Base-by-base conservation (phyloP, 2,797 vertebrate genomes). In the Gallinago stenura region DNA sequence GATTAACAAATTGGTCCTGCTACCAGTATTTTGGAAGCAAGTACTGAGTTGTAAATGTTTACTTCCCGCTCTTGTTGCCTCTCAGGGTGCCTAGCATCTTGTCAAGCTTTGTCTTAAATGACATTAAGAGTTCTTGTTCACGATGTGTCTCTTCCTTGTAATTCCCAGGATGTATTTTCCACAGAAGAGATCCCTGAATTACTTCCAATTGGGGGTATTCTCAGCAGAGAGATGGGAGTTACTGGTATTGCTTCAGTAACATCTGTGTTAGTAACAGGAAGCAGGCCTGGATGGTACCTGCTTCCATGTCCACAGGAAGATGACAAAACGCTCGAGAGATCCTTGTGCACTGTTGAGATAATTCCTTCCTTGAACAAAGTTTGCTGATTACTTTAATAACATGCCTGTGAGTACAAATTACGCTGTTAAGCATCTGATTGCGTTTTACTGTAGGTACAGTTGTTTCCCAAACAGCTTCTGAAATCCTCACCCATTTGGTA, bases 11-110 rank as follows among this genome's bases (percentile, higher is more conserved):
- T 56, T 65, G 33, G 22, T 61, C 60, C 48, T 86, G n/a, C 77
- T 85, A 28, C 77, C 46, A 11, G 20, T 90, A 77, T 88, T 96
- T 93, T 75, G 82, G 72, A 96, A 95, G 61, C 72, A 71, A 95
- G 62, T 71, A 69, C 68, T 7, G 4, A 93, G 33, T 26, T 88
- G 28, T 88, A 89, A 93, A 84, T 22, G 56, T 90, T 54, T 51
- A 6, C 76, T 90, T 95, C 72, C 19, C 30, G 12, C 25, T 89
- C 60, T 65, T 53, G 54, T 51, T 86, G 22, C 48, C 13, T 87
- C 24, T 92, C 80, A 48, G 2, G 92, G 66, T 19, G 33, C 90
- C 84, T 88, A 84, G 50, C 48, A 37, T n/a, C 73, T 84, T 43
- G n/a, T 83, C 73, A 72, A 72, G 45, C 56, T 91, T 90, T 72